Conservation (phyloP, 2,113 vertebrate genomes). For the Beaufortia kweichowensis region DNA sequence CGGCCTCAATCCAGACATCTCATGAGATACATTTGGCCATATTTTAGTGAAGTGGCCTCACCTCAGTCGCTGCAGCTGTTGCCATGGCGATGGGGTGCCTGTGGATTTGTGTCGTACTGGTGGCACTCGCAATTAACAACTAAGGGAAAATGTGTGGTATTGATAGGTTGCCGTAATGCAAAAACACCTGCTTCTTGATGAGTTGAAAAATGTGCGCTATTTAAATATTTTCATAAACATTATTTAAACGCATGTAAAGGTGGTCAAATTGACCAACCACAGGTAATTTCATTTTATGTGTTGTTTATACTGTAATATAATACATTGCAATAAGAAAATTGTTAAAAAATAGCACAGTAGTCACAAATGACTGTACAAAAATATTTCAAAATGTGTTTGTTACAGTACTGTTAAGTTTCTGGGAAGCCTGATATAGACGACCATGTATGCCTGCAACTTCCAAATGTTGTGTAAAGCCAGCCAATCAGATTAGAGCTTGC, state of each 20-base stretch:
- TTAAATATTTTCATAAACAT: too few relatives aligned
- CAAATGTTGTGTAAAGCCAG: neutral
- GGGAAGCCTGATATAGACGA: too few relatives aligned
- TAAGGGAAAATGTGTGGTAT: neutral
- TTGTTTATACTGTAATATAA: too few relatives aligned
- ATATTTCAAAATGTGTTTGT: too few relatives aligned
- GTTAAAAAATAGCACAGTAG: too few relatives aligned
- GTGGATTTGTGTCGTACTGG: slow-evolving; percentile 32
- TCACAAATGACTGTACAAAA: too few relatives aligned
- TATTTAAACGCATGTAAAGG: neutral
- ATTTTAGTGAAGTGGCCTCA: slow-evolving; percentile 26
- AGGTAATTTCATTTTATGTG: too few relatives aligned
- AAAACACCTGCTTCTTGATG: neutral
- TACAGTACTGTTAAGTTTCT: too few relatives aligned
- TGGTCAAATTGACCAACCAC: too few relatives aligned
- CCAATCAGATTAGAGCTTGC: neutral
- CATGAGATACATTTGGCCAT: slow-evolving; percentile 31
- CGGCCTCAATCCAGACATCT: slow-evolving; percentile 28
- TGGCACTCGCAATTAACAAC: slow-evolving; percentile 10
- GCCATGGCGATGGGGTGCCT: slow-evolving; percentile 27
- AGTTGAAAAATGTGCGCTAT: neutral
- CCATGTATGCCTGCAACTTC: too few relatives aligned
- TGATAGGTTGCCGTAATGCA: neutral
- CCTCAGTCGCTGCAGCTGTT: slow-evolving; percentile 33
- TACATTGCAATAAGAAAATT: too few relatives aligned